Evolutionary conservation across 2,888 invertebrate species (phyloP).

Genomic region (Oligia strigilis): DNA sequence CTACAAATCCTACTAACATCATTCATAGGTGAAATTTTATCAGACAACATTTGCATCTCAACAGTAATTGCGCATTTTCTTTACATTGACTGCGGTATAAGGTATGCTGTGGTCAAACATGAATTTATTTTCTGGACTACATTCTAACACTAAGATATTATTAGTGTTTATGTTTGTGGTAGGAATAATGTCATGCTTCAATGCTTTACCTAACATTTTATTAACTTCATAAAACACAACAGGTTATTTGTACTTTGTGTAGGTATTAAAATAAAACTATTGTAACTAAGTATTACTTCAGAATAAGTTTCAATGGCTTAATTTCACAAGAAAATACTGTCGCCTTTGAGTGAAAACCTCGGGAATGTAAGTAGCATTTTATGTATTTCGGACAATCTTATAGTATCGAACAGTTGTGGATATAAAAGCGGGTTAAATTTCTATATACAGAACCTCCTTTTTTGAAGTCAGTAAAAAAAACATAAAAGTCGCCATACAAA

Average conservation of each 20-base stretch:
- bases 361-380: too few relatives aligned
- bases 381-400: too few relatives aligned
- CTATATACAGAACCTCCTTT: too few relatives aligned
- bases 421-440: too few relatives aligned
- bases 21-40: not conserved
- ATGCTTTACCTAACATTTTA: constrained; percentile 22
- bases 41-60: not conserved
- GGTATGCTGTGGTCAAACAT: constrained; percentile 42
- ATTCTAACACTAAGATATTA: constrained; percentile 29
- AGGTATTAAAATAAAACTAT: too few relatives aligned
- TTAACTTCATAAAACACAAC: not conserved
- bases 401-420: too few relatives aligned
- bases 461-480: too few relatives aligned
- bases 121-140: constrained; percentile 16
- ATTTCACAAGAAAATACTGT: too few relatives aligned
- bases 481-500: too few relatives aligned
- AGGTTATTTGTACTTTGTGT: not conserved
- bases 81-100: not conserved
- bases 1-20: not conserved
- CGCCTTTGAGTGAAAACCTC: too few relatives aligned
- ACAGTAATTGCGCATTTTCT: not conserved
- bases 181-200: constrained; percentile 29
- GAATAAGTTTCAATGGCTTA: too few relatives aligned
- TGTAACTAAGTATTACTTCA: too few relatives aligned
- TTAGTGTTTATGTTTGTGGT: constrained; percentile 44